A percentile compares a stretch with the other conserved stretches of the same genome.
Conservation (phyloP, 2,113 vertebrate genomes). For the Vombatus ursinus region DNA sequence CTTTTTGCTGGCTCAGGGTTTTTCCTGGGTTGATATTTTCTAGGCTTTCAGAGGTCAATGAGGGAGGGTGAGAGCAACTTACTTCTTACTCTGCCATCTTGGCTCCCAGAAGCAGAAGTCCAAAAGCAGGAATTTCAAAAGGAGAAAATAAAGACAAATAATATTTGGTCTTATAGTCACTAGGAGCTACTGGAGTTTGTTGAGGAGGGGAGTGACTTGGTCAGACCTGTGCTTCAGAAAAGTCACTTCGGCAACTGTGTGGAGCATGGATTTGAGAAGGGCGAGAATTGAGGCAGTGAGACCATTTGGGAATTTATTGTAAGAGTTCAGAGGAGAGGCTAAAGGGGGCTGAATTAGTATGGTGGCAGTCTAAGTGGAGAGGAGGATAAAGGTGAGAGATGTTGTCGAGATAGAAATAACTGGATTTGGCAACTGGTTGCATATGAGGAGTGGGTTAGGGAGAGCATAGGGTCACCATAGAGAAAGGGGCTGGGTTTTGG, state of each 20-base stretch:
- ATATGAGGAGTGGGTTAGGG: not conserved
- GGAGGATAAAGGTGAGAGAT: not conserved
- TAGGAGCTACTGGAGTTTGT: not conserved
- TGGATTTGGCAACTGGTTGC: not conserved
- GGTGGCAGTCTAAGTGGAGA: too few relatives aligned
- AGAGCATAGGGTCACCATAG: not conserved
- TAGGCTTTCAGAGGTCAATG: too few relatives aligned
- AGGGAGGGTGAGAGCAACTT: too few relatives aligned
- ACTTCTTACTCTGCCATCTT: too few relatives aligned
- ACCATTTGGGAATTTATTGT: too few relatives aligned
- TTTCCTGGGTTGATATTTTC: too few relatives aligned
- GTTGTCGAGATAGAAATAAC: not conserved
- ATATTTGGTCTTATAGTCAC: not conserved
- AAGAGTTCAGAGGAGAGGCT: too few relatives aligned
- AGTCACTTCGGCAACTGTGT: not conserved
- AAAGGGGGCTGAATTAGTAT: too few relatives aligned
- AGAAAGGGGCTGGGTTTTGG: not conserved
- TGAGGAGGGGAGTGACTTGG: not conserved
- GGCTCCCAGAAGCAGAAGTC: too few relatives aligned
- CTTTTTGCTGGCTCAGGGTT: too few relatives aligned
- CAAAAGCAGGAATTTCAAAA: too few relatives aligned
- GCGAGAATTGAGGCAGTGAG: too few relatives aligned
- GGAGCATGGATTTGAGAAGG: not conserved
- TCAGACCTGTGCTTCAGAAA: not conserved
- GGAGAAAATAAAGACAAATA: not conserved